Conservation (phyloP, 2,113 vertebrate species). For the Climacteris rufus region DNA sequence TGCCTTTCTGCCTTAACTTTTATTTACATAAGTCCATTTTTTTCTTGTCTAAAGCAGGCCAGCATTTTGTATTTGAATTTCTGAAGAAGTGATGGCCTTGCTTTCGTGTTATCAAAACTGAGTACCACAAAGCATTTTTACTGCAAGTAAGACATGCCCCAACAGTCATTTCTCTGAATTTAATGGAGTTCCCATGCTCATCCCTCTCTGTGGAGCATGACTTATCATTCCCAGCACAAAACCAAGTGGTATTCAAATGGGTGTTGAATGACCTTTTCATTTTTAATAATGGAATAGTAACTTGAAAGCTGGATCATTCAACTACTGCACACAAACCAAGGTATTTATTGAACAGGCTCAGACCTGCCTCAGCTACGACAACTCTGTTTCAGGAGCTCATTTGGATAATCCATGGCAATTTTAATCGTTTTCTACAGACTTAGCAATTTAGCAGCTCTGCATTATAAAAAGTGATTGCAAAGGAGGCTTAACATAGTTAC, state of each 20-base stretch:
- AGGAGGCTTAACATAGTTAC: neutral
- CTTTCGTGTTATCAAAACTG: neutral
- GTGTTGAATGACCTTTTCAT: neutral
- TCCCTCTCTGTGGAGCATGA: neutral
- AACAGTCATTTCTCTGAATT: neutral
- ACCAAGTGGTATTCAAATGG: neutral
- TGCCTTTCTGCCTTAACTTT: neutral
- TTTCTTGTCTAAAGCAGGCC: neutral
- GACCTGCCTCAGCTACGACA: neutral
- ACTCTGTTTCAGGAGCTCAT: neutral
- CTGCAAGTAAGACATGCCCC: neutral
- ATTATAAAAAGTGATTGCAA: neutral
- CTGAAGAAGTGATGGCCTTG: neutral
- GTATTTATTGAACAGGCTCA: neutral
- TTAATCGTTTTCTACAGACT: neutral
- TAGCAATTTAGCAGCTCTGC: neutral
- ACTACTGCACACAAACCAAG: neutral
- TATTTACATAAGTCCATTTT: neutral
- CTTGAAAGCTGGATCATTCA: neutral
- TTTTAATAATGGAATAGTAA: neutral
- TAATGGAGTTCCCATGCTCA: neutral
- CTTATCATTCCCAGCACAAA: neutral
- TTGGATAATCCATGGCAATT: neutral
- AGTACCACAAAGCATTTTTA: neutral
- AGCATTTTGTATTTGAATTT: neutral